Conservation (phyloP, 2,888 invertebrate genomes). For the Gymnosoma rotundatum region DNA sequence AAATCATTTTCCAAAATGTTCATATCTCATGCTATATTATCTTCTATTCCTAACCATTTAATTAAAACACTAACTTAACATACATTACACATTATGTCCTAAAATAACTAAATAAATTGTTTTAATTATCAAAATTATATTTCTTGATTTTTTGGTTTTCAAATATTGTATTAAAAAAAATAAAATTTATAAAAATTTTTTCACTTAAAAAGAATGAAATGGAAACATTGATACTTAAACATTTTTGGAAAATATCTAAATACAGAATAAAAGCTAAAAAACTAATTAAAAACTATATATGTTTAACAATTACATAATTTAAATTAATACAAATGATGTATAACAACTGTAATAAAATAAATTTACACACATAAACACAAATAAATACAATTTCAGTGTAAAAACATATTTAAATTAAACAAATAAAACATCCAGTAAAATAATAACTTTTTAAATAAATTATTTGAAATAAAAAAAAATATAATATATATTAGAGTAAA, state of each 20-base stretch:
- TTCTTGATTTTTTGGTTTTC: slow-evolving; percentile 2
- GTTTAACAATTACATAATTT: slow-evolving; percentile 38
- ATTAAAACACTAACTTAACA: neutral
- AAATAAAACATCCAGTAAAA: slow-evolving; percentile 41
- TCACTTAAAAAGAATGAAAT: neutral
- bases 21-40: slow-evolving; percentile 36
- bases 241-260: slow-evolving; percentile 14
- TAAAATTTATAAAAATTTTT: slow-evolving; percentile 22
- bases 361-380: slow-evolving; percentile 6
- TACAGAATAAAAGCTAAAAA: neutral
- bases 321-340: slow-evolving; percentile 24
- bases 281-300: slow-evolving; percentile 45
- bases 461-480: slow-evolving; percentile 61
- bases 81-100: slow-evolving; percentile 24
- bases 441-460: slow-evolving; percentile 64
- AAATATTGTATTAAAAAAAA: slow-evolving; percentile 34
- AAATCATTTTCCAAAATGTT: slow-evolving; percentile 6
- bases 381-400: slow-evolving; percentile 45
- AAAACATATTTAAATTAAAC: slow-evolving; percentile 48
- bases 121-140: slow-evolving; percentile 30
- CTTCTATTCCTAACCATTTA: slow-evolving; percentile 13
- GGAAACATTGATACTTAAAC: slow-evolving; percentile 36
- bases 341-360: slow-evolving; percentile 36
- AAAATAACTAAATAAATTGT: slow-evolving; percentile 16
- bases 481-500: slow-evolving; percentile 49